phyloP scores from a whole-genome alignment of 2,113 vertebrate genomes.

The Shinisaurus crocodilurus region DNA sequence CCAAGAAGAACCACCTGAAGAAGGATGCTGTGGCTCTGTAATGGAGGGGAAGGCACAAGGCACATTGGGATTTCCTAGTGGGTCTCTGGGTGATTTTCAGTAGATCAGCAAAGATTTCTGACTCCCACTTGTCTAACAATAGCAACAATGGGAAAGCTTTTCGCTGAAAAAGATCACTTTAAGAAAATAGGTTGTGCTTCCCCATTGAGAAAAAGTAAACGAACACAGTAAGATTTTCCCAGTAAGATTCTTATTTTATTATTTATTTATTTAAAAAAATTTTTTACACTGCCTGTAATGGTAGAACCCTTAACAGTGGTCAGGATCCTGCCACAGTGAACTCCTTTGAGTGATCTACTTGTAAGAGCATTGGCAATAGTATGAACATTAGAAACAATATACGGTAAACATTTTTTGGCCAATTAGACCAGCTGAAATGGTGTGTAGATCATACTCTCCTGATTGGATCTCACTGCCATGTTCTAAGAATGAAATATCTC shows the following conservation, averaged over 20 bases:
- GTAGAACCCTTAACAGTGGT: not conserved
- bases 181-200: not conserved
- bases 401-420: slow-evolving; percentile 34
- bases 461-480: slow-evolving; percentile 15
- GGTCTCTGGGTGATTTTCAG: too few relatives aligned
- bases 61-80: too few relatives aligned
- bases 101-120: too few relatives aligned
- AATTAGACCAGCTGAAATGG: slow-evolving; percentile 20
- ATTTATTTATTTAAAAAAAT: too few relatives aligned
- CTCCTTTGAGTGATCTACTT: slow-evolving; percentile 26
- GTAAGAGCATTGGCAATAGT: not conserved
- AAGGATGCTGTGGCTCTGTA: not conserved
- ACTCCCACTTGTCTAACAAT: too few relatives aligned
- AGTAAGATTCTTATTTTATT: slow-evolving; percentile 11
- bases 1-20: not conserved
- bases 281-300: too few relatives aligned
- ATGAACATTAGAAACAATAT: slow-evolving; percentile 56
- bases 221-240: too few relatives aligned
- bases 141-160: too few relatives aligned
- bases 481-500: slow-evolving; percentile 3
- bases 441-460: slow-evolving; percentile 36
- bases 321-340: slow-evolving; percentile 30
- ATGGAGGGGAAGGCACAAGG: not conserved
- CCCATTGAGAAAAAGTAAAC: not conserved
- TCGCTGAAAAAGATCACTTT: not conserved